Evolutionary conservation across 2,113 vertebrate genomes (phyloP).

Genomic region (Peromyscus californicus): DNA sequence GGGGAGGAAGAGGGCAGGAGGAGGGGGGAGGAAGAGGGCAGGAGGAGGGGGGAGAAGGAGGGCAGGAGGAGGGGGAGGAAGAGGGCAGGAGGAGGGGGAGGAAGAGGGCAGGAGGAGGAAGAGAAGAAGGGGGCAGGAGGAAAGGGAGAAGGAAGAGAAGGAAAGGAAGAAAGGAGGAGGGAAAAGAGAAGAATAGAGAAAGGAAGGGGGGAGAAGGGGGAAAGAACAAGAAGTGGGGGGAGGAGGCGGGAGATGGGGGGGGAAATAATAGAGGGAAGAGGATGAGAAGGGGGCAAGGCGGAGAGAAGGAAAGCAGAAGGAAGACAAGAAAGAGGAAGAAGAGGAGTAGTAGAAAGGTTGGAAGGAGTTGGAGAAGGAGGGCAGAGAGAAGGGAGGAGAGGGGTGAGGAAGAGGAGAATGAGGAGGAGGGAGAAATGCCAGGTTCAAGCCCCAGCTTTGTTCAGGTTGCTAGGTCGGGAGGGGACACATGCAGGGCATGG

Average conservation of each 20-base stretch:
- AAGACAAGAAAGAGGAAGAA: background rate
- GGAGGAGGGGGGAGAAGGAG: no score
- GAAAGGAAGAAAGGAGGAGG: background rate
- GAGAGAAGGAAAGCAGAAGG: background rate
- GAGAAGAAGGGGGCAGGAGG: background rate
- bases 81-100: background rate
- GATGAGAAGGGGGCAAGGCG: background rate
- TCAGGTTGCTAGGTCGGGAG: no score
- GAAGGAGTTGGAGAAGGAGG: background rate
- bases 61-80: background rate
- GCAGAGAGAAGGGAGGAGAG: background rate
- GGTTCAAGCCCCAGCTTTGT: no score
- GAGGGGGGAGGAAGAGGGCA: no score
- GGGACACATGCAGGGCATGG: no score
- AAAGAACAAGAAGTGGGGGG: background rate
- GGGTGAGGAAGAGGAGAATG: background rate
- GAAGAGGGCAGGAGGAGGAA: background rate
- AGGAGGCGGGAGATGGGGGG: no score
- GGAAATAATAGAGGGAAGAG: background rate
- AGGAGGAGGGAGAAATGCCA: background rate
- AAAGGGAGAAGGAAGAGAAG: background rate
- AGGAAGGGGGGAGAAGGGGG: no score
- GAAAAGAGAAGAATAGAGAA: no score
- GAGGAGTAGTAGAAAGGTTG: background rate
- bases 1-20: background rate